phyloP scores from a whole-genome alignment of 2,797 vertebrate genomes.

The Ataeniobius toweri region DNA sequence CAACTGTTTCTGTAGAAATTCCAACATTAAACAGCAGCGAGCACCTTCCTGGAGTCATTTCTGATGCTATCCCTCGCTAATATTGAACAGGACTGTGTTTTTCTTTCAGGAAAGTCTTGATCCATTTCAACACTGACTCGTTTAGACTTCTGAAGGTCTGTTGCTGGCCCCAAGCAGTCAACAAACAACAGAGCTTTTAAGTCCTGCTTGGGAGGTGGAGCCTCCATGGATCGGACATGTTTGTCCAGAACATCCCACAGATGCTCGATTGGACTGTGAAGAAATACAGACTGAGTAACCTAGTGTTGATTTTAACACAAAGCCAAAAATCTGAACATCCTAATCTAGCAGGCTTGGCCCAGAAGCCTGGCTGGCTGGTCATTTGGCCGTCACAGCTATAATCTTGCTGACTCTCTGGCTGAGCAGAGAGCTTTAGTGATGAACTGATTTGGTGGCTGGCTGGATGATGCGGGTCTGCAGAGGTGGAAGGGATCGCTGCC shows the following conservation, averaged over 20 bases:
- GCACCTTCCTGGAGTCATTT: too few relatives aligned
- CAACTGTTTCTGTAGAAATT: too few relatives aligned
- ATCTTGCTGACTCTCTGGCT: slow-evolving; percentile 43
- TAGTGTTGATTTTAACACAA: slow-evolving; percentile 32
- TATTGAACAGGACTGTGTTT: neutral
- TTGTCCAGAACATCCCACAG: slow-evolving; percentile 10
- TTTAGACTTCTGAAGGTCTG: neutral
- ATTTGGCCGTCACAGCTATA: slow-evolving; percentile 38
- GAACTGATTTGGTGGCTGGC: slow-evolving; percentile 45
- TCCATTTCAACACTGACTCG: neutral
- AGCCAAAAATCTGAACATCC: slow-evolving; percentile 42
- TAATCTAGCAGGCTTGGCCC: slow-evolving; percentile 35
- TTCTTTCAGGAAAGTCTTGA: neutral
- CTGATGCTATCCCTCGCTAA: neutral
- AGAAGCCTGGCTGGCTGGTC: slow-evolving; percentile 14
- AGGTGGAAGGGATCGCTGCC: slow-evolving; percentile 37
- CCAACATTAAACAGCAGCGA: too few relatives aligned
- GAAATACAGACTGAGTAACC: slow-evolving; percentile 19
- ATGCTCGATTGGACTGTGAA: slow-evolving; percentile 16
- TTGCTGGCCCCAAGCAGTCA: neutral
- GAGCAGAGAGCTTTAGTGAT: slow-evolving; percentile 32
- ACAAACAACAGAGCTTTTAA: neutral
- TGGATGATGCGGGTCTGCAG: slow-evolving; percentile 20
- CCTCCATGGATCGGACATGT: neutral
- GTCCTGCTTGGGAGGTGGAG: neutral